Evolutionary conservation across 2,888 invertebrate genomes (phyloP).

Genomic region (Pandemis corylana): DNA sequence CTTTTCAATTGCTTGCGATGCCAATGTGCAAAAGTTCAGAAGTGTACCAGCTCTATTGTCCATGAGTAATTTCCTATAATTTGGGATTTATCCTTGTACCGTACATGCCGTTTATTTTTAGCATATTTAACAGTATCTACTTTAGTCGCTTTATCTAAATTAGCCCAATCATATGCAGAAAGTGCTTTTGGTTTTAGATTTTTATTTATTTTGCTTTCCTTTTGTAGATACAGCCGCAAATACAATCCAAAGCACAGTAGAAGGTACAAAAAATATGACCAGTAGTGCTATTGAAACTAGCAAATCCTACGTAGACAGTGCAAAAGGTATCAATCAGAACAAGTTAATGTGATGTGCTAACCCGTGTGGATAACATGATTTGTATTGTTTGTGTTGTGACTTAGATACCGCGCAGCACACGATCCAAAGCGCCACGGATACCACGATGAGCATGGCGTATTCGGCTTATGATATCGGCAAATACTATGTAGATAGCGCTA

Average conservation of each 20-base stretch:
- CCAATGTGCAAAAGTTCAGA: too few relatives aligned
- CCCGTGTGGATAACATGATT: conserved; percentile 37
- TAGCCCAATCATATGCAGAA: conserved; percentile 42
- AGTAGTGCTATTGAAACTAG: conserved; percentile 61
- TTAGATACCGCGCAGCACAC: conserved; percentile 57
- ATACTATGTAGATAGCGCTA: conserved; percentile 60
- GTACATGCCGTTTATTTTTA: conserved; percentile 28
- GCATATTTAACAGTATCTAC: conserved; percentile 35
- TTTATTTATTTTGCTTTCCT: conserved; percentile 46
- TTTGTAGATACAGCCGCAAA: conserved; percentile 64
- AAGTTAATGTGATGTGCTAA: conserved; percentile 32
- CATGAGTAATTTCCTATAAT: too few relatives aligned
- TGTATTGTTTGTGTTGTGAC: conserved; percentile 42
- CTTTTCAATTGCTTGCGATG: neutral
- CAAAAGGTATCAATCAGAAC: conserved; percentile 58
- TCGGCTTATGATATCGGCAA: conserved; percentile 63
- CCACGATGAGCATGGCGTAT: conserved; percentile 62
- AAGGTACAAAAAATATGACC: conserved; percentile 60
- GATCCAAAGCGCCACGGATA: conserved; percentile 55
- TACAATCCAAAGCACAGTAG: conserved; percentile 60
- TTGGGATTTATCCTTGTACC: conserved; percentile 27
- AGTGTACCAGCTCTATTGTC: too few relatives aligned
- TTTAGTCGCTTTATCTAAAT: conserved; percentile 42
- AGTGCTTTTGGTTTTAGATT: conserved; percentile 43
- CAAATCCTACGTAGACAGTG: conserved; percentile 58